Evolutionary conservation across 2,797 vertebrate genomes (phyloP).

Genomic region (Podarcis lilfordi): DNA sequence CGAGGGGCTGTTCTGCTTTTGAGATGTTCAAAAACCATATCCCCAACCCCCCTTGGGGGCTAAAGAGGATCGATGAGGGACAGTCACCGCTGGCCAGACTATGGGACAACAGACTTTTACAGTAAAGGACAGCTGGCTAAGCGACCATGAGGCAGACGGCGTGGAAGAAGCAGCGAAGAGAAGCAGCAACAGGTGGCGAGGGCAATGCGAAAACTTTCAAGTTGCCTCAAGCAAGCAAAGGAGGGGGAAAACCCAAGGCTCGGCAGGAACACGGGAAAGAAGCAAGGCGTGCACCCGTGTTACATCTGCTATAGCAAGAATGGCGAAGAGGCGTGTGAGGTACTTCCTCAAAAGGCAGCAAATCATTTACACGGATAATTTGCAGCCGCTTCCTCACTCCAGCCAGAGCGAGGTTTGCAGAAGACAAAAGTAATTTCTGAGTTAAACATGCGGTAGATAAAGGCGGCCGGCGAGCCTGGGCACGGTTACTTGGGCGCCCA

Average conservation of each 20-base stretch:
- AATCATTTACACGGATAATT: no score
- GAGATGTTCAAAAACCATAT: neutral
- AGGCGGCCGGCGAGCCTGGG: no score
- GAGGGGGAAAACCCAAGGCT: neutral
- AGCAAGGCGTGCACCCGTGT: no score
- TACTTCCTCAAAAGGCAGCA: neutral
- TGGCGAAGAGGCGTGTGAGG: no score
- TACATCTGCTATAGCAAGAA: neutral
- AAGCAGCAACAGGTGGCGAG: constrained; percentile 1
- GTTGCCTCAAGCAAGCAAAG: neutral
- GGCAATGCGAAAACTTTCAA: neutral
- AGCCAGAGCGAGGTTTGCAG: neutral
- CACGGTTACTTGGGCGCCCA: no score
- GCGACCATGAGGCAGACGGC: no score
- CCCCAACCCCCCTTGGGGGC: neutral
- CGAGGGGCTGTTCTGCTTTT: neutral
- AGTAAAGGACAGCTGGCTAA: neutral
- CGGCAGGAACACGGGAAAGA: neutral
- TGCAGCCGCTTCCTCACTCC: neutral
- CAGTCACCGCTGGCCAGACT: neutral
- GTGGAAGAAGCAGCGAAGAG: neutral
- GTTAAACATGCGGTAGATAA: neutral
- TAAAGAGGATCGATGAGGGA: neutral
- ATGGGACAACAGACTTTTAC: neutral
- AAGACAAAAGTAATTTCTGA: neutral